These are phyloP conservation scores for Neuroscelio doddi DNA, from an alignment of 2,888 invertebrate species.

Conservation along the genomic window DNA sequence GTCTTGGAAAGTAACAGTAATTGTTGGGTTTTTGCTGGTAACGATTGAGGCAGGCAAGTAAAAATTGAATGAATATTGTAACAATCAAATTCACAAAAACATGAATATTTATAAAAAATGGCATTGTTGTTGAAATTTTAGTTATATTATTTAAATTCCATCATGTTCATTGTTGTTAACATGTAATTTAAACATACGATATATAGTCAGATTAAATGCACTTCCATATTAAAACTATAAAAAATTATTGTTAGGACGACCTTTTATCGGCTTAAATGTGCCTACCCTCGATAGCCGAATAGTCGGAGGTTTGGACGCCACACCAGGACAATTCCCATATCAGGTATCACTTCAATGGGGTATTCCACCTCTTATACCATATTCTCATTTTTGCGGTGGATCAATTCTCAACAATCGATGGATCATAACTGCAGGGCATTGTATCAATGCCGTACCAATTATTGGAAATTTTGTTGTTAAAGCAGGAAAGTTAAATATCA, in stretches of 20 bases:
- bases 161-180: too few relatives aligned
- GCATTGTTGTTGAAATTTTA: too few relatives aligned
- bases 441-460: conserved; percentile 62
- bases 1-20: too few relatives aligned
- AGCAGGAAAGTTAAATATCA: conserved; percentile 52
- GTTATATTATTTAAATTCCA: too few relatives aligned
- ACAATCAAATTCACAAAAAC: too few relatives aligned
- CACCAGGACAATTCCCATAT: conserved; percentile 70
- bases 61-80: too few relatives aligned
- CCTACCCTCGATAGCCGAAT: conserved; percentile 35
- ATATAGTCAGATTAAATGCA: too few relatives aligned
- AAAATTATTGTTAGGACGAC: conserved; percentile 10
- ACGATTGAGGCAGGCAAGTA: too few relatives aligned
- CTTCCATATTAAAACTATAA: too few relatives aligned
- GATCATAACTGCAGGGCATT: conserved; percentile 70
- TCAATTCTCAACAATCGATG: conserved; percentile 67
- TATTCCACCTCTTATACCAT: conserved; percentile 44
- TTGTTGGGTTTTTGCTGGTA: too few relatives aligned
- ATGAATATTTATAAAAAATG: too few relatives aligned
- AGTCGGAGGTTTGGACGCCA: conserved; percentile 62
- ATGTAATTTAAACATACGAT: too few relatives aligned
- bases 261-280: conserved; percentile 11
- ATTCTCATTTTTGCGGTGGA: conserved; percentile 67
- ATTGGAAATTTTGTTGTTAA: conserved; percentile 69
- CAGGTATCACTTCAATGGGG: conserved; percentile 71